Base-by-base conservation (phyloP, 2,888 invertebrate genomes). In the Lasioglossum lativentre region DNA sequence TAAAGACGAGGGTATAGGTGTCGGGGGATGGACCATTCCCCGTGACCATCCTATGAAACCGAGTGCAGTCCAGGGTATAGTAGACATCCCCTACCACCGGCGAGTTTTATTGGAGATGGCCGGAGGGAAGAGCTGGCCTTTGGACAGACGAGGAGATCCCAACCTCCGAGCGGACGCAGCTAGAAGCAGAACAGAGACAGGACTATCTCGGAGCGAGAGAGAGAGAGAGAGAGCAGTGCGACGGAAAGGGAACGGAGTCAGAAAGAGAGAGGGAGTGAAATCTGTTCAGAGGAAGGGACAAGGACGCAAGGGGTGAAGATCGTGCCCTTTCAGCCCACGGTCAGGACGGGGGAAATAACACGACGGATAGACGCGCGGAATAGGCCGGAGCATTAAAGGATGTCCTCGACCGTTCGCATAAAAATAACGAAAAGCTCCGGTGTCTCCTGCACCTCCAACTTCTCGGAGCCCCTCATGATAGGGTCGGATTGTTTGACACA, bases 1-100 rank as follows among this genome's bases (percentile, higher is more conserved):
- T 94, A 93, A 94, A 94, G 93, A 93, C 92, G 92, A 93, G 93
- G 88, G 92, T 94, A 94, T 94, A 91, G 94, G 93, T 94, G 94
- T 92, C 93, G 91, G 91, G 93, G 94, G 94, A 94, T 94, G 93
- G 91, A 85, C 94, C 92, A 93, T 93, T 94, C 91, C 85, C 90
- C 92, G 91, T 92, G 93, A 93, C 93, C 94, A 92, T 94, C 92
- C 93, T 90, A 92, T 93, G 93, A 93, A 93, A 91, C 92, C 88
- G 92, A 94, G 93, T 93, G 94, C 93, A 93, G 93, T 93, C 93
- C 90, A 86, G 91, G 91, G 92, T 93, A 90, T 90, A 90, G 87
- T 92, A 91, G 90, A 90, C 88, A 86, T 90, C 89, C 89, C 90
- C 87, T 85, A 82, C 90, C 88, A 88, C 84, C 82, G 88, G 87